phyloP scores from a whole-genome alignment of 2,888 invertebrate genomes.

The Acleris cristana region DNA sequence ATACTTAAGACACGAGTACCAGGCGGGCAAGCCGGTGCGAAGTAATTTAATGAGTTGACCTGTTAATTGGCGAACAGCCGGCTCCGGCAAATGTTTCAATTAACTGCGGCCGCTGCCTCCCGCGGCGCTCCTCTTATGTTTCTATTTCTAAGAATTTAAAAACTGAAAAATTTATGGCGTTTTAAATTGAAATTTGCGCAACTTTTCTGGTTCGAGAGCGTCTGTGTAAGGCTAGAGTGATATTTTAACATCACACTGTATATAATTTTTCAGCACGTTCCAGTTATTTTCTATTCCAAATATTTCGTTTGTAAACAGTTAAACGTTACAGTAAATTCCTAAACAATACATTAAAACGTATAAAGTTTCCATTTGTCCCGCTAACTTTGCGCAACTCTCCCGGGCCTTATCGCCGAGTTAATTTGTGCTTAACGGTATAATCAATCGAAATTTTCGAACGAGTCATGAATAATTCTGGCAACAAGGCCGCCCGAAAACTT shows the following conservation, averaged over 20 bases:
- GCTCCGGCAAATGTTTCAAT: slow-evolving; percentile 65
- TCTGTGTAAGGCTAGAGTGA: not conserved
- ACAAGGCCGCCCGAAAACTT: slow-evolving; percentile 54
- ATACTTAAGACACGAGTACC: slow-evolving; percentile 30
- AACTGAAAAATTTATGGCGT: not conserved
- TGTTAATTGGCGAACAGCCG: slow-evolving; percentile 67
- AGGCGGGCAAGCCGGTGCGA: slow-evolving; percentile 49
- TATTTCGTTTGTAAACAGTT: no score
- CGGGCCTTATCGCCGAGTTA: slow-evolving; percentile 47
- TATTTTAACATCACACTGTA: no score
- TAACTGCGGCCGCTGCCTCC: slow-evolving; percentile 51
- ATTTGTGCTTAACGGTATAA: slow-evolving; percentile 68
- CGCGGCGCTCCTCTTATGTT: slow-evolving; percentile 43
- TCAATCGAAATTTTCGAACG: slow-evolving; percentile 66
- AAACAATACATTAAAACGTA: slow-evolving; percentile 44
- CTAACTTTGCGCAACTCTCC: slow-evolving; percentile 37
- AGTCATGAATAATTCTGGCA: slow-evolving; percentile 71
- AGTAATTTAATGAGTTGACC: slow-evolving; percentile 68
- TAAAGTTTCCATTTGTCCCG: slow-evolving; percentile 42
- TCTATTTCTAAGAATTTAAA: slow-evolving; percentile 23
- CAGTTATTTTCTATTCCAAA: no score
- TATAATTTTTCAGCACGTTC: no score
- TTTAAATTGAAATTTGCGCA: slow-evolving; percentile 17
- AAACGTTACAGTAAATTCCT: slow-evolving; percentile 22
- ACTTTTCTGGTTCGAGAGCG: not conserved